These are phyloP conservation scores for Colletes collaris DNA, from an alignment of 2,888 invertebrate genomes.

Conservation along the genomic window DNA sequence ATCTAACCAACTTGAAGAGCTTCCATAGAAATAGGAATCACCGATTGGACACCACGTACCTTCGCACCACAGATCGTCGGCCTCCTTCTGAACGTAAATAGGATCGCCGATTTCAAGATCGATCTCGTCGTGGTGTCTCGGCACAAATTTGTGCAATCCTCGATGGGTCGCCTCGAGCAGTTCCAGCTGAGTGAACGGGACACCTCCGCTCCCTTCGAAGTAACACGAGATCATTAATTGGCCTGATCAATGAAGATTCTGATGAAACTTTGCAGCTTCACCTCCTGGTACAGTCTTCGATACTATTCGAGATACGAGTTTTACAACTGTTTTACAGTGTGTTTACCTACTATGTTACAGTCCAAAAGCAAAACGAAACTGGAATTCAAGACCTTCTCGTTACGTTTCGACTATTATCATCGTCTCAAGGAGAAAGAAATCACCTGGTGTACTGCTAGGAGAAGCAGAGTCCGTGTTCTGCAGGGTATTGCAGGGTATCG, in stretches of 20 bases:
- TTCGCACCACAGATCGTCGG: slow-evolving; percentile 99
- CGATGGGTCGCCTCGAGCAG: slow-evolving; percentile 97
- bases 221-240: slow-evolving; percentile 77
- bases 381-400: too few species aligned
- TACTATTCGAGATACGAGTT: too few species aligned
- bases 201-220: slow-evolving; percentile 87
- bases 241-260: too few species aligned
- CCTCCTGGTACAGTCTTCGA: too few species aligned
- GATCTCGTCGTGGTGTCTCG: slow-evolving; percentile 97
- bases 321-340: too few species aligned
- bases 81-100: slow-evolving; percentile 97
- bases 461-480: slow-evolving; percentile 81
- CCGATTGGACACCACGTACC: slow-evolving; percentile 85
- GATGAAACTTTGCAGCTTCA: too few species aligned
- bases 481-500: slow-evolving; percentile 84
- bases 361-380: too few species aligned
- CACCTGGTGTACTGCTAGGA: slow-evolving; percentile 80
- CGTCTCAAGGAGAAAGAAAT: neutral
- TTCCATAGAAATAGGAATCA: too few species aligned
- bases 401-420: too few species aligned
- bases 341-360: too few species aligned
- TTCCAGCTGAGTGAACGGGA: slow-evolving; percentile 92
- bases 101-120: slow-evolving; percentile 99
- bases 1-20: neutral
- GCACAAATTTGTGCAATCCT: slow-evolving; percentile 97